These are phyloP conservation scores for Pitta sordida DNA, from an alignment of 2,113 vertebrate genomes.

Conservation along the genomic window DNA sequence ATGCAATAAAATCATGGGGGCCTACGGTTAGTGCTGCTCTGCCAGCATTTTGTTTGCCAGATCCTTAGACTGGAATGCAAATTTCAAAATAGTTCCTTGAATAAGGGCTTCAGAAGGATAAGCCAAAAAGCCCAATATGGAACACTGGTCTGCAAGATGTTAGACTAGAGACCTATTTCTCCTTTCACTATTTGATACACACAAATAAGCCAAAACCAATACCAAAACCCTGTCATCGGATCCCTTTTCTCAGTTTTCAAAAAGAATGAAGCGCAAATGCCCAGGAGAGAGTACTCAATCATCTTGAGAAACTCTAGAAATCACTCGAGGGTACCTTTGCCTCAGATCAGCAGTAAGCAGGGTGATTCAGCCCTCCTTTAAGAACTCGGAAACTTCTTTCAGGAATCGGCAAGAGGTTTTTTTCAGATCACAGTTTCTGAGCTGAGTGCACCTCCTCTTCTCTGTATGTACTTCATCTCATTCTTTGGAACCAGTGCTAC, in stretches of 20 bases:
- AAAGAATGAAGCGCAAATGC: neutral
- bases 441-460: neutral
- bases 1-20: neutral
- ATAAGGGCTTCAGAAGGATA: neutral
- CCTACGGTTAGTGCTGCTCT: neutral
- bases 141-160: neutral
- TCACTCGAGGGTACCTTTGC: neutral
- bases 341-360: neutral
- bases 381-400: neutral
- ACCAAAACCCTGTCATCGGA: neutral
- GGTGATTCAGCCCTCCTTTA: neutral
- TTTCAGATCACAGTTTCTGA: neutral
- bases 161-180: neutral
- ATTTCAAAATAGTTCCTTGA: neutral
- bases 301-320: neutral
- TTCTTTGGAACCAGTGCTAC: neutral
- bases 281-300: accelerated
- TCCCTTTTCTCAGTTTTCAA: neutral
- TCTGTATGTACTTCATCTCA: neutral
- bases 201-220: neutral
- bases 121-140: accelerated
- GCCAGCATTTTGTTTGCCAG: neutral
- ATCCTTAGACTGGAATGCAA: neutral
- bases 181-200: neutral
- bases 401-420: neutral